phyloP scores from a whole-genome alignment of 2,113 vertebrate species.

The Coptodon bakossiorum region DNA sequence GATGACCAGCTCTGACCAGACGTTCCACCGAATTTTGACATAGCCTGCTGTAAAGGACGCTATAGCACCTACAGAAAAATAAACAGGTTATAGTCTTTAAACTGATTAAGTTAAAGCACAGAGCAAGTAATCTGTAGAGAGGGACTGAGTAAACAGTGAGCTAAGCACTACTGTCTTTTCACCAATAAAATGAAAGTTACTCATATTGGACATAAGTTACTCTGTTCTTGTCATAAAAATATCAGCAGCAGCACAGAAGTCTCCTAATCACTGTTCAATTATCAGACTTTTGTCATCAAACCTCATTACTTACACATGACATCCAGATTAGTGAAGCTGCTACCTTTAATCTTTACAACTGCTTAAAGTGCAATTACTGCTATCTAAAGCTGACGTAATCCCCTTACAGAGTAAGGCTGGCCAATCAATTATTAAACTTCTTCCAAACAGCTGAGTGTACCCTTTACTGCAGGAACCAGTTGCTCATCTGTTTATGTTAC shows the following conservation, averaged over 20 bases:
- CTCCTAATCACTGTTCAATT: neutral
- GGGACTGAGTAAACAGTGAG: neutral
- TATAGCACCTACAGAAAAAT: conserved; percentile 70
- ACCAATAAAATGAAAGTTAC: neutral
- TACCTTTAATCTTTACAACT: neutral
- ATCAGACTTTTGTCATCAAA: neutral
- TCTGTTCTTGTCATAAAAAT: neutral
- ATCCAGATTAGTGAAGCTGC: neutral
- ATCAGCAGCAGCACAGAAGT: neutral
- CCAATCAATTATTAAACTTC: neutral
- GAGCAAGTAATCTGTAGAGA: neutral
- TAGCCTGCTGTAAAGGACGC: conserved; percentile 80
- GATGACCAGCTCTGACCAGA: conserved; percentile 89
- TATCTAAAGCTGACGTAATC: fast-evolving
- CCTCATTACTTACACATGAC: neutral
- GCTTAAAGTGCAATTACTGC: neutral
- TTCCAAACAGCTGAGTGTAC: neutral
- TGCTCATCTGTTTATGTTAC: fast-evolving
- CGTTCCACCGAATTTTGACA: conserved; percentile 81
- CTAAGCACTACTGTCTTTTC: fast-evolving
- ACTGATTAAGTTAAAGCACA: neutral
- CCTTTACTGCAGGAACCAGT: neutral
- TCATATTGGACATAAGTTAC: neutral
- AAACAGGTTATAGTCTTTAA: neutral
- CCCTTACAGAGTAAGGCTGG: neutral